Base-by-base conservation (phyloP, 2,888 invertebrate genomes). In the Epistrophe grossulariae region DNA sequence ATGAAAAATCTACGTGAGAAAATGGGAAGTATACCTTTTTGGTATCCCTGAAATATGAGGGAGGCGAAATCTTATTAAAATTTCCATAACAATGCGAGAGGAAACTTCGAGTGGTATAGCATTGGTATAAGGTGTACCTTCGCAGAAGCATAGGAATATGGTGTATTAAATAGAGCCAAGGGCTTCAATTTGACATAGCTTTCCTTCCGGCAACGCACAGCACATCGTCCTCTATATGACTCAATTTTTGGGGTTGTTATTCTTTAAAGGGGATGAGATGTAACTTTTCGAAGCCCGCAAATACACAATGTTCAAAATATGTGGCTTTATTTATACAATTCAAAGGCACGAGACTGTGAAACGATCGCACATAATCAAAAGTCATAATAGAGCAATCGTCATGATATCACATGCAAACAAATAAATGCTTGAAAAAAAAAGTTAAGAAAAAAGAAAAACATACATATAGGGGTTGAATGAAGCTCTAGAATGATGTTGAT, bases 1-100 rank as follows among this genome's bases (percentile, higher is more conserved):
- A 87, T 87, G 87, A 83, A 87, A 83, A 79, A 79, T 79, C 82
- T 87, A 87, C 87, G 87, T 87, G 87, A 82, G 87, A 87, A 87
- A 79, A 87, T 83, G 71, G 40, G 43, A 74, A 38, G 45, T 45
- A 55, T 52, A 38, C 43, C 13, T 43, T 43, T 28, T 59, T 24
- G 40, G 28, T 17, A 50, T 45, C 10, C 48, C 15, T 10, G 15
- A 62, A 57, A 72, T 64, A 64, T 64, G 55, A 76, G 76, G 87
- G 48, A 66, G 70, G 55, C 19, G 17, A 83, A 87, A 83, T 83
- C 83, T 87, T 72, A 83, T 87, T 87, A 79, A 87, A 87, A 82
- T 87, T 79, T 87, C 71, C 82, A 87, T 79, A 76, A 60, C 66
- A 45, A 71, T 72, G 68, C 71, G 10, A 9, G 17, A 73, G 80